Base-by-base conservation (phyloP, 2,113 vertebrate species). In the Gymnobelideus leadbeateri region DNA sequence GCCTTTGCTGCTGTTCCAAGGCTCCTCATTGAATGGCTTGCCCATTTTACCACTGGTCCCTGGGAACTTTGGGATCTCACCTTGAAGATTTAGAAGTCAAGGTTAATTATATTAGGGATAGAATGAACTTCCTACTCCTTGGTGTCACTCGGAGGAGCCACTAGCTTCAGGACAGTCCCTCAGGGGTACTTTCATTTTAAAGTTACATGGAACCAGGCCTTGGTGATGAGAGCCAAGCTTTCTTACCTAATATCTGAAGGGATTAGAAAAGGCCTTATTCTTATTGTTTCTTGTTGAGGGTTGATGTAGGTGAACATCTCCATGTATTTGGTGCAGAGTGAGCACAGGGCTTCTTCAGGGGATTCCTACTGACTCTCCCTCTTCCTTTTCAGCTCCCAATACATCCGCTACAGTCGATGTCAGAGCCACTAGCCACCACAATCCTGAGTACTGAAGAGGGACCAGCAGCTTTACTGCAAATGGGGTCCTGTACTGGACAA, bases 371-470 rank as follows among this genome's bases (percentile, higher is more conserved):
- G 49, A 95, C 11, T n/a, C 53, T 57, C 11, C 47, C 37, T 93
- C 54, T 94, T 37, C 28, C 1, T 93, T 49, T 51, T 43, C 96
- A 98, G 98, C 97, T 98, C 53, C 0, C 97, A 8, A 94, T 98
- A 43, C 97, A 97, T 47, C 95, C 97, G 0, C 93, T 98, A 24
- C 98, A 98, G 10, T 91, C 37, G 0, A 96, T 97, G 0, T 95
- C 53, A 0, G 98, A 98, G 0, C 51, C 95, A 0, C 97, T 94
- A 0, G 61, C 92, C 12, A 95, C 95, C 37, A 98, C 98, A 0
- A 96, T 96, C 92, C 92, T 92, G 3, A 96, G 94, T 50, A 93
- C 98, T 0, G 8, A 97, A 0, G 98, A 98, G 94, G 98, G 97
- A 47, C 97, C 51, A 0, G 95, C 97, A 0, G 51, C 96, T 0